Evolutionary conservation across 2,888 invertebrate species (phyloP).

Genomic region (Nineta flava): DNA sequence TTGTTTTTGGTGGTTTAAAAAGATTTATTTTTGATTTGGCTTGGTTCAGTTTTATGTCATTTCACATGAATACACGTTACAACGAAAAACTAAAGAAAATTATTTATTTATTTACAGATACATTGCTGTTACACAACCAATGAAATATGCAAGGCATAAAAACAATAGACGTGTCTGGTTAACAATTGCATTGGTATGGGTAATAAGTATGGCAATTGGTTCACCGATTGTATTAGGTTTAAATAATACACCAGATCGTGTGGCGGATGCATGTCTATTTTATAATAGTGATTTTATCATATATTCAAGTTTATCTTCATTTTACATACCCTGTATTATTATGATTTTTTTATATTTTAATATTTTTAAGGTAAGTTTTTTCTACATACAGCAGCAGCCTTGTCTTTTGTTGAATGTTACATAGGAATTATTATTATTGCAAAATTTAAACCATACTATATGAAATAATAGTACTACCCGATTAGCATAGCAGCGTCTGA

Average conservation of each 20-base stretch:
- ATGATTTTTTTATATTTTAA: constrained; percentile 96
- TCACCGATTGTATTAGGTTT: constrained; percentile 91
- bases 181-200: constrained; percentile 92
- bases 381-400: no score
- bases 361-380: constrained; percentile 79
- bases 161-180: constrained; percentile 87
- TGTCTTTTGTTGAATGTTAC: no score
- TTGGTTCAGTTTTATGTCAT: no score
- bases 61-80: not conserved
- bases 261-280: constrained; percentile 79
- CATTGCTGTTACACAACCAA: constrained; percentile 96
- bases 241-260: constrained; percentile 79
- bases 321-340: constrained; percentile 96
- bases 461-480: no score
- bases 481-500: no score
- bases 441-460: no score
- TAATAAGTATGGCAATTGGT: constrained; percentile 87
- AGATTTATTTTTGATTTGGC: no score
- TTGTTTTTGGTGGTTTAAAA: no score
- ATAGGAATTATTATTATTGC: no score
- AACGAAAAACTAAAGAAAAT: not conserved
- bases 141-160: constrained; percentile 97
- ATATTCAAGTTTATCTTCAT: constrained; percentile 93
- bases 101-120: constrained; percentile 50
- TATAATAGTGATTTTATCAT: constrained; percentile 97